Base-by-base conservation (phyloP, 92 coral and sea anemone genomes). In the Parazoanthus swiftii region DNA sequence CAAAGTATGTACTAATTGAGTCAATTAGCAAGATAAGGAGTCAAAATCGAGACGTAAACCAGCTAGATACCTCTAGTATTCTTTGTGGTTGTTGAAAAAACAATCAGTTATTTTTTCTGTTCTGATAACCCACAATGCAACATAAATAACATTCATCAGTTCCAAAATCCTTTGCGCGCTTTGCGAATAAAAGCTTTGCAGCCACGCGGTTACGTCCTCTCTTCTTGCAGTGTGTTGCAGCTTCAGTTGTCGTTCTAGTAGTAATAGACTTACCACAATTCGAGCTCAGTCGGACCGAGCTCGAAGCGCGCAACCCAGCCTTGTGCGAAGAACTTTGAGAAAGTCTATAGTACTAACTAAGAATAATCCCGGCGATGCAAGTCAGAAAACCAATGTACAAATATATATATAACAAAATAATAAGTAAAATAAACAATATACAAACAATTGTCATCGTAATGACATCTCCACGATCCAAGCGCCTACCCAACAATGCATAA, bases 101-200 rank as follows among this genome's bases (percentile, higher is more conserved):
- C 33, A 29, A 0, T 44, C 81, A 77, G 44, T 77, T 11, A 59
- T 21, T 77, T 77, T 42, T 59, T 77, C 44, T 77, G 81, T 77
- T 77, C 59, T 77, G 81, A 59, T 77, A 44, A 44, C 81, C 81
- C 59, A 77, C 81, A 77, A 77, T 77, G 81, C 81, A 77, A 77
- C 43, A 77, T 77, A 77, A 44, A 59, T 59, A 77, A 77, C 44
- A 77, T 77, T 42, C 58, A 44, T 77, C 81, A 77, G 36, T 77
- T 77, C 59, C 58, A 43, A 42, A 77, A 77, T 77, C 81, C 81
- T 77, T 77, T 77, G 81, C 58, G 58, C 58, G 35, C 81, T 59
- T 42, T 42, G 81, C 58, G 44, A 77, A 77, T 77, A 76, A 76
- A 76, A 76, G 8, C 80, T 16, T 76, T 39, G 50, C 80, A 76